These are phyloP conservation scores for Holcopasites calliopsidis DNA, from an alignment of 1,140 invertebrate genomes.

Conservation along the genomic window DNA sequence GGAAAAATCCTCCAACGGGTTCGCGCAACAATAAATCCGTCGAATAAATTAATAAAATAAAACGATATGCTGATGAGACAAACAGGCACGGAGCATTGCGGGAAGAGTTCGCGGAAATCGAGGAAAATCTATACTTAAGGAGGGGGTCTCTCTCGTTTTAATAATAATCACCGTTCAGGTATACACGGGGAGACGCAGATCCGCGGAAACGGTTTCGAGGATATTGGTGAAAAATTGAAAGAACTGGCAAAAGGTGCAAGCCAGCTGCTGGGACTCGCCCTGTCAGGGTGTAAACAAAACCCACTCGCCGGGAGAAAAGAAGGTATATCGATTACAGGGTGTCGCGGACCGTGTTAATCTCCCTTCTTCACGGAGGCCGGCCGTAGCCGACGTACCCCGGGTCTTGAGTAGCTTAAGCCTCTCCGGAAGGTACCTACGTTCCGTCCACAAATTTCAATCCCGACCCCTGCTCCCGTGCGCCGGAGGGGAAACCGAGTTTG, in stretches of 20 bases:
- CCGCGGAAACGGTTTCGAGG: constrained; percentile 40
- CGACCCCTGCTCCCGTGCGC: not conserved
- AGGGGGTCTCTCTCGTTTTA: not conserved
- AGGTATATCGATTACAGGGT: constrained; percentile 64
- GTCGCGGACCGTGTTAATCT: constrained; percentile 57
- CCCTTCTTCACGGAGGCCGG: constrained; percentile 39
- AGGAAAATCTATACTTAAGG: not conserved
- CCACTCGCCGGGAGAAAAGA: not conserved
- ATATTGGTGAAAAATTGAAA: constrained; percentile 39
- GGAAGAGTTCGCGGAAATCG: too few relatives aligned
- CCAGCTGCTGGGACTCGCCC: constrained; percentile 26
- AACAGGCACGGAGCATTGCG: too few relatives aligned
- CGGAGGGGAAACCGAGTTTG: not conserved
- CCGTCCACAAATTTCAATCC: constrained; percentile 40
- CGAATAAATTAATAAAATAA: too few relatives aligned
- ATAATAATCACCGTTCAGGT: not conserved
- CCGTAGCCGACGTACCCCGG: constrained; percentile 9
- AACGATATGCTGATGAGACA: not conserved
- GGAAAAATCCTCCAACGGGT: too few relatives aligned
- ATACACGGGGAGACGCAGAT: constrained; percentile 1
- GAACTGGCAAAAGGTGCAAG: constrained; percentile 33
- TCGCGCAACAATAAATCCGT: too few relatives aligned
- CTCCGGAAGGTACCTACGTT: not conserved
- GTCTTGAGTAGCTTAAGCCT: constrained; percentile 51
- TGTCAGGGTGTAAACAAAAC: constrained; percentile 51